A percentile compares a stretch with the other conserved stretches of the same genome.
phyloP scores from a whole-genome alignment of 1,140 invertebrate species.

The Cyclina sinensis region DNA sequence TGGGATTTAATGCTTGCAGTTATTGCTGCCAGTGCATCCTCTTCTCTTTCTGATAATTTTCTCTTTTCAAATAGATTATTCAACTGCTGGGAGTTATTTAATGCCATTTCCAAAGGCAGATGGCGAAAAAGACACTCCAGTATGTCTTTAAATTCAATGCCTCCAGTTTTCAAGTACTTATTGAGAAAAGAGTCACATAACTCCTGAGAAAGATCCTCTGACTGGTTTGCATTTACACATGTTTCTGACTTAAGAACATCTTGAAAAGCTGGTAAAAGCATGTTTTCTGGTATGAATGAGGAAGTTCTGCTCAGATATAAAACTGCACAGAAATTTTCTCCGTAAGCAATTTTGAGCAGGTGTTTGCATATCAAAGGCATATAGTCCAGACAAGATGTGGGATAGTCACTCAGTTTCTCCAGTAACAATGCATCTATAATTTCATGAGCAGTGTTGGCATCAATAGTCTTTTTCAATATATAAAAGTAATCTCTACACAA shows the following conservation, averaged over 20 bases:
- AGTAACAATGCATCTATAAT: constrained; percentile 1
- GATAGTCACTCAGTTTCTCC: not conserved
- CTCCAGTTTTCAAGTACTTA: not conserved
- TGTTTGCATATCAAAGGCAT: not conserved
- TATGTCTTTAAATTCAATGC: not conserved
- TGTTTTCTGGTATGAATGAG: not conserved
- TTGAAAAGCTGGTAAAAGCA: not conserved
- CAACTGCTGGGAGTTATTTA: not conserved
- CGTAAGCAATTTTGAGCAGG: not conserved
- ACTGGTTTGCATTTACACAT: not conserved
- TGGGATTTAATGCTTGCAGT: not conserved
- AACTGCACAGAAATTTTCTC: not conserved
- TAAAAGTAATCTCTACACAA: not conserved
- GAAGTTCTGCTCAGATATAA: not conserved
- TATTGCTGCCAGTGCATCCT: not conserved
- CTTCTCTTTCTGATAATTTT: not conserved
- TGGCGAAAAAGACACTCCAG: not conserved
- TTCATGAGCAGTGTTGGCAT: not conserved
- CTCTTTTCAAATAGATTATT: not conserved
- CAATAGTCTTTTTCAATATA: not conserved
- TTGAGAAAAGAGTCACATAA: not conserved
- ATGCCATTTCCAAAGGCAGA: constrained; percentile 4
- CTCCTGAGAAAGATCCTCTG: not conserved
- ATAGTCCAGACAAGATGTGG: not conserved
- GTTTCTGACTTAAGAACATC: not conserved